Base-by-base conservation (phyloP, 2,888 invertebrate species). In the Troilus luridus region DNA sequence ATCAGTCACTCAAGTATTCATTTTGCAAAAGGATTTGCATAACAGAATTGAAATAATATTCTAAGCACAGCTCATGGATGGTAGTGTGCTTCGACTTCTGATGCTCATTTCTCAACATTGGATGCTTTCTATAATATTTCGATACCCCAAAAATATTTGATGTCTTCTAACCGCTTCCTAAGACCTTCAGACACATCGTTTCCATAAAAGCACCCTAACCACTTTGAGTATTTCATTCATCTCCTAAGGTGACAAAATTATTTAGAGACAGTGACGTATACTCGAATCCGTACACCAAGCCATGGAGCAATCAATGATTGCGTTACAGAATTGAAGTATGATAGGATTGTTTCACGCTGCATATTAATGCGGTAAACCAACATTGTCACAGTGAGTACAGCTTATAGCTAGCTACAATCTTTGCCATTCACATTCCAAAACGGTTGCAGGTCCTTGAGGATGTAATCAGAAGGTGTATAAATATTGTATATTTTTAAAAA, bases 291-390 rank as follows among this genome's bases (percentile, higher is more conserved):
- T 17, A 41, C 72, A 27, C 41, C 41, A 24, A 27, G 17, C 72
- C 1, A 41, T 77, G 27, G 27, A 27, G 72, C 72, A 77, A 77
- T 41, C 72, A 41, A 41, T 41, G 41, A 41, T 77, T 77, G 72
- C 72, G 72, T 41, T 77, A 67, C 14, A 67, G 67, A 67, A 41
- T 27, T 77, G 72, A 77, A 41, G 72, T 77, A 41, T 77, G 72
- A 77, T 77, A 17, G 41, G 27, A 77, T 77, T 77, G 72, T 8
- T 41, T 77, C 27, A 77, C 27, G 72, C 41, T 77, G 72, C 72
- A 77, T 77, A 77, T 77, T 77, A 77, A 77, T 77, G 72, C 19
- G 72, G 72, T 77, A 77, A 77, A 77, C 72, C 72, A 77, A 77
- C 19, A 77, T 41, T 77, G 72, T 77, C 72, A 77, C 41, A 41